Base-by-base conservation (phyloP, 2,113 vertebrate species). In the Climacteris rufus region DNA sequence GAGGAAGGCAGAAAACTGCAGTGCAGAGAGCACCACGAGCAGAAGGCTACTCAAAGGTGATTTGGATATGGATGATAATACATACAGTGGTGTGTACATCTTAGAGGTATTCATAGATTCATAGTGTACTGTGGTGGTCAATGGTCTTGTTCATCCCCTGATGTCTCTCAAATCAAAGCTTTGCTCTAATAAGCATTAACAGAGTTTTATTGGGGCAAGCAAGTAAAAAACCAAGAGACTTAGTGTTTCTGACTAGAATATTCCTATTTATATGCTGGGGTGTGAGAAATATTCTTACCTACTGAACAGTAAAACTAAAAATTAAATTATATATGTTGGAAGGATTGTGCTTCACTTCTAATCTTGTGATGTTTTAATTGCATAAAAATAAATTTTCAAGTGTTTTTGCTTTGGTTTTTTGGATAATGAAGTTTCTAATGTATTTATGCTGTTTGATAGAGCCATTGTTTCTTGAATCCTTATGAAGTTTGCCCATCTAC, bases 1-100 rank as follows among this genome's bases (percentile, higher is more conserved):
- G 15, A 65, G 47, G 54, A 56, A 49, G 50, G 35, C 1, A 5
- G 35, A 31, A 30, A 72, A 27, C 35, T 53, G 54, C 49, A 66
- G 47, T 8, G 45, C 20, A 37, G 69, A 74, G 57, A 60, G 37
- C 66, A 65, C 25, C 40, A 37, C 8, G 44, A 49, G 77, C 56
- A 47, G 68, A 63, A 60, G 49, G 28, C 35, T 45, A 1, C 28
- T 68, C 11, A 21, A 28, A 65, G 45, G 7, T 76, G 23, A n/a
- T 37, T 37, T 37, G 45, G 23, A 9, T 71, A 20, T 30, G 40
- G 52, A 3, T 25, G 24, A 8, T 24, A 65, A 30, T 49, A 25
- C 1, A 0, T 22, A 15, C 0, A 2, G 35, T 59, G 56, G 23
- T 21, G 20, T 72, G 15, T 25, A 1, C 5, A 6, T 49, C 28